Evolutionary conservation across 23 tunicate genomes (phyloP), one percentile per base, ranked within the genome.

Genomic region (Aplidium turbinatum): DNA sequence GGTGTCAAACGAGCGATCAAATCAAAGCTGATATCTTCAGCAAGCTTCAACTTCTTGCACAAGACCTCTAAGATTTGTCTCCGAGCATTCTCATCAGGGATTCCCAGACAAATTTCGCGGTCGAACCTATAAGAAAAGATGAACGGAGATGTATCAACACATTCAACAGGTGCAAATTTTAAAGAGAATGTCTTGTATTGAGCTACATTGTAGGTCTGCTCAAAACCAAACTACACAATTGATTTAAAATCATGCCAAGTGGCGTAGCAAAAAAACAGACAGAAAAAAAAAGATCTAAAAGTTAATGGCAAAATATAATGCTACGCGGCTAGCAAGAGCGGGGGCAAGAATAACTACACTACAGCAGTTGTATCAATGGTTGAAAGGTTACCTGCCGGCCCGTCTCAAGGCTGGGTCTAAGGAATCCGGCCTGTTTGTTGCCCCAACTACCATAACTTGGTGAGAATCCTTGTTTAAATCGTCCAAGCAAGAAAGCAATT

Each of bases 391-490:
- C 82, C 98, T 79, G 24, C 98, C 98, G 57, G 92, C 87, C 28
- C 92, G 56, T 69, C 98, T 47, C 3, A 92, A 55, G 4, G 92
- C 86, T 7, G 87, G 78, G 48, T 92, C 98, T 11, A 92, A 63
- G 11, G 53, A 25, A 29, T 80, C 93, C 1, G 75, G 75, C 57
- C 63, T 40, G 51, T 73, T 86, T 4, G 93, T 86, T 9, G 98
- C 98, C 13, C 98, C 98, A 9, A 92, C 75, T 48, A 92, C 98
- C 74, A 92, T 66, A 11, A 92, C 78, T 63, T 84, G 76, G 16
- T 80, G 69, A 13, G 38, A 0, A 39, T 47, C 69, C 73, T 71
- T 52, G 36, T 75, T 72, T 35, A 92, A 46, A 31, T 85, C 83
- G 40, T 85, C 98, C 60, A 92, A 33, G 57, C 92, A 79, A 0